A percentile compares a stretch with the other conserved stretches of the same genome.
Conservation (phyloP, 2,888 invertebrate genomes). For the Acleris holmiana region DNA sequence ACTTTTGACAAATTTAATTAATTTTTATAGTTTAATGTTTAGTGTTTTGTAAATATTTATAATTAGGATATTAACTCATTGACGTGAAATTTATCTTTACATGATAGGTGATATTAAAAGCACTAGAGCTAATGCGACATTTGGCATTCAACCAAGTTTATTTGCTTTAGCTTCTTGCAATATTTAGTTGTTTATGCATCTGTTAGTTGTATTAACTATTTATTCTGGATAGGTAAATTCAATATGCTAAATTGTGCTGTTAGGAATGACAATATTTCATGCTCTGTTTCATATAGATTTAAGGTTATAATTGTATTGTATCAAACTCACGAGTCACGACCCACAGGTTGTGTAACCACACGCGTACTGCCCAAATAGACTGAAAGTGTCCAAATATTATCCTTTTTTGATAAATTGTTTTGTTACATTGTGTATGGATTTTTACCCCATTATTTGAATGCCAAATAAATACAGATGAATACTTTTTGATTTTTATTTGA, state of each 20-base stretch:
- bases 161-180: slow-evolving; percentile 44
- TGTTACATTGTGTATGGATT: slow-evolving; percentile 78
- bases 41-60: slow-evolving; percentile 56
- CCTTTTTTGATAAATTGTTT: slow-evolving; percentile 72
- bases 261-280: slow-evolving; percentile 37
- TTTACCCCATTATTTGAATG: slow-evolving; percentile 80
- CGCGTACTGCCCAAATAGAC: slow-evolving; percentile 78
- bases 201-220: background rate
- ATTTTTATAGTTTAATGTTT: slow-evolving; percentile 47
- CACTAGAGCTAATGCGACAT: slow-evolving; percentile 50
- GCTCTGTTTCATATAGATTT: slow-evolving; percentile 37
- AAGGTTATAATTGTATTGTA: slow-evolving; percentile 32
- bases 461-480: slow-evolving; percentile 77
- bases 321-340: slow-evolving; percentile 1
- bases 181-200: slow-evolving; percentile 5
- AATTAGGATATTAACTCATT: slow-evolving; percentile 49
- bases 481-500: slow-evolving; percentile 53
- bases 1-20: slow-evolving; percentile 52
- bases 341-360: slow-evolving; percentile 32
- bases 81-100: slow-evolving; percentile 62
- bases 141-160: slow-evolving; percentile 64
- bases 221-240: slow-evolving; percentile 15
- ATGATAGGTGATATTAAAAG: slow-evolving; percentile 54
- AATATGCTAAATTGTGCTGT: slow-evolving; percentile 31
- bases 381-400: slow-evolving; percentile 81